Conservation (phyloP, 2,113 vertebrate genomes). For the Zeus faber region DNA sequence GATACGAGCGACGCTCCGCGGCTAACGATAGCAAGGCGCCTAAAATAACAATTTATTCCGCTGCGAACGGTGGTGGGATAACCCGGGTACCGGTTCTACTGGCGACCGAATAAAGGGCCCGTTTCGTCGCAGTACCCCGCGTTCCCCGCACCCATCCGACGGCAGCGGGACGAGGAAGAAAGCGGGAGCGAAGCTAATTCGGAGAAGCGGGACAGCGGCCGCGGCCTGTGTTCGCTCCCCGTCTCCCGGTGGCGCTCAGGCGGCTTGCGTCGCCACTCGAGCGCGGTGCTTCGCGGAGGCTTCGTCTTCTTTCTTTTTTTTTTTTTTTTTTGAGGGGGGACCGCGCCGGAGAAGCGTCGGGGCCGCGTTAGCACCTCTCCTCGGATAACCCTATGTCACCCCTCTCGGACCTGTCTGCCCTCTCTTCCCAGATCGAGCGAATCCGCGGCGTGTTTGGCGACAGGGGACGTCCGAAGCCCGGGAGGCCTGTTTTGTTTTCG, state of each 20-base stretch:
- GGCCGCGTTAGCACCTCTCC: background rate
- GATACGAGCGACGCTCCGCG: slow-evolving; percentile 44
- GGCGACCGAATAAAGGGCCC: no score
- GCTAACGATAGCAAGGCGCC: slow-evolving; percentile 70
- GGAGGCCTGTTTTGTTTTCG: slow-evolving; percentile 75
- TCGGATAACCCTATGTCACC: background rate
- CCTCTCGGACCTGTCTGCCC: rapidly evolving
- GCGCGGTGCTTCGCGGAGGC: slow-evolving; percentile 44
- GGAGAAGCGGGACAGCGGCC: slow-evolving; percentile 62
- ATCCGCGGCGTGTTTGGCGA: slow-evolving; percentile 4
- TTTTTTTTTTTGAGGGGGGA: no score
- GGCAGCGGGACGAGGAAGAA: slow-evolving; percentile 10
- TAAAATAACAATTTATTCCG: slow-evolving; percentile 60
- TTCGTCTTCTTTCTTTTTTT: slow-evolving; percentile 9
- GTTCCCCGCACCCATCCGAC: slow-evolving; percentile 8
- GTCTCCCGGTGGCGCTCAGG: slow-evolving; percentile 49
- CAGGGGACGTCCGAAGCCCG: slow-evolving; percentile 17
- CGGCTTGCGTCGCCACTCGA: slow-evolving; percentile 44
- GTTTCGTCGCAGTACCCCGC: no score
- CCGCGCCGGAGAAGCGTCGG: background rate
- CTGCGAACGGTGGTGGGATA: no score
- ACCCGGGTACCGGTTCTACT: slow-evolving; percentile 17
- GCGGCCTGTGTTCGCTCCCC: slow-evolving; percentile 73
- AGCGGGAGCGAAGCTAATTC: slow-evolving; percentile 43
- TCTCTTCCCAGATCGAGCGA: background rate